Evolutionary conservation across 2,113 vertebrate genomes (phyloP).

Genomic region (Riparia riparia): DNA sequence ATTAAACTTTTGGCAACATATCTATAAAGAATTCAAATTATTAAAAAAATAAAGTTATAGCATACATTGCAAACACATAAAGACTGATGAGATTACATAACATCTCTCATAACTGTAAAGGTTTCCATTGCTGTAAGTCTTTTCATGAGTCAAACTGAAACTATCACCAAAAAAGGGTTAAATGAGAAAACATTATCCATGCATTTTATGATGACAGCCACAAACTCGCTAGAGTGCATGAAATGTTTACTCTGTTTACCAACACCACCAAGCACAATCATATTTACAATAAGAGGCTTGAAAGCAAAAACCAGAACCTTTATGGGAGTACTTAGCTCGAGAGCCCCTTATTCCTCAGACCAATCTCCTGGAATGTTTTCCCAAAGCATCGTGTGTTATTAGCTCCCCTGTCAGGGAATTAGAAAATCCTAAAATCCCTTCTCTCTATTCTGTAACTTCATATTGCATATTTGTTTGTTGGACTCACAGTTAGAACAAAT

Average conservation of each 20-base stretch:
- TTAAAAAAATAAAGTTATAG: neutral
- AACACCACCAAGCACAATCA: neutral
- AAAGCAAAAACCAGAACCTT: neutral
- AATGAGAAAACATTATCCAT: neutral
- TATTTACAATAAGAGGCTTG: neutral
- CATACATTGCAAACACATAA: neutral
- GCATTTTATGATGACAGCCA: neutral
- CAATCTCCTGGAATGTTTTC: neutral
- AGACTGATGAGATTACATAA: neutral
- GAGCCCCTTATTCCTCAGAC: neutral
- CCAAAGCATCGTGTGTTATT: neutral
- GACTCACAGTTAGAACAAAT: neutral
- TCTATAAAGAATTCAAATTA: neutral
- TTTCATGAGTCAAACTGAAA: slow-evolving; percentile 2
- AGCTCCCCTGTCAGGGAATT: neutral
- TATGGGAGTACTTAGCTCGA: neutral
- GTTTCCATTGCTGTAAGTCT: neutral
- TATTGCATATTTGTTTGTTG: neutral
- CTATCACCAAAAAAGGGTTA: neutral
- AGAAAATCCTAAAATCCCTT: neutral
- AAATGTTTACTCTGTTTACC: neutral
- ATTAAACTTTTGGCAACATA: neutral
- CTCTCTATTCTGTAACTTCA: neutral
- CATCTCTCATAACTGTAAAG: neutral
- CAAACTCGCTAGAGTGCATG: neutral